Evolutionary conservation across 2,113 vertebrate species (phyloP).

Genomic region (Varanus salvator): DNA sequence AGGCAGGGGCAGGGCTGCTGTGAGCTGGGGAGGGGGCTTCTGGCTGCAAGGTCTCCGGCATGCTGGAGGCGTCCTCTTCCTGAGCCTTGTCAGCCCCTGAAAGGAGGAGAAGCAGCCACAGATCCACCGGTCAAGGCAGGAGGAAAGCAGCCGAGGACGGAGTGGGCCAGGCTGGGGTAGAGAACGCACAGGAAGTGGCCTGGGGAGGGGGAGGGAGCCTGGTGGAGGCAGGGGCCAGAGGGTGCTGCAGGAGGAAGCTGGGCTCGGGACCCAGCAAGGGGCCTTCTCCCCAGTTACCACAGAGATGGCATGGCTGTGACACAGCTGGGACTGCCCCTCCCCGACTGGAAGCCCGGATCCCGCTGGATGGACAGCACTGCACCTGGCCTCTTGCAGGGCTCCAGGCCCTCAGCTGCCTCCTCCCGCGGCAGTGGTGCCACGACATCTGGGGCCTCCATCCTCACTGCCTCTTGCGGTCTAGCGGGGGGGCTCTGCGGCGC

Average conservation of each 20-base stretch:
- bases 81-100: slow-evolving; percentile 44
- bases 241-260: too few relatives aligned
- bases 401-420: not conserved
- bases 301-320: too few relatives aligned
- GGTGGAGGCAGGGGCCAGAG: too few relatives aligned
- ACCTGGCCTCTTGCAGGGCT: not conserved
- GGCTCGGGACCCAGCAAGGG: too few relatives aligned
- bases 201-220: too few relatives aligned
- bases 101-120: too few relatives aligned
- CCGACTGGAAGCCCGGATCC: not conserved
- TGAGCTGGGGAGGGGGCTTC: not conserved
- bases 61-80: not conserved
- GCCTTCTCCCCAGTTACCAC: too few relatives aligned
- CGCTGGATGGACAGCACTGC: fast-evolving
- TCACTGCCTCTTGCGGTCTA: not conserved
- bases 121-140: too few relatives aligned
- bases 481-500: fast-evolving
- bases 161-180: fast-evolving
- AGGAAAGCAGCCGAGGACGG: fast-evolving
- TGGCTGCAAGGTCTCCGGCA: fast-evolving
- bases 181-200: not conserved
- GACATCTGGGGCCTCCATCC: slow-evolving; percentile 23
- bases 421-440: not conserved
- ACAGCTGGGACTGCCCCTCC: too few relatives aligned
- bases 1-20: fast-evolving